These are phyloP conservation scores for Tragelaphus buxtoni DNA, from an alignment of 2,113 vertebrate genomes.

Conservation along the genomic window DNA sequence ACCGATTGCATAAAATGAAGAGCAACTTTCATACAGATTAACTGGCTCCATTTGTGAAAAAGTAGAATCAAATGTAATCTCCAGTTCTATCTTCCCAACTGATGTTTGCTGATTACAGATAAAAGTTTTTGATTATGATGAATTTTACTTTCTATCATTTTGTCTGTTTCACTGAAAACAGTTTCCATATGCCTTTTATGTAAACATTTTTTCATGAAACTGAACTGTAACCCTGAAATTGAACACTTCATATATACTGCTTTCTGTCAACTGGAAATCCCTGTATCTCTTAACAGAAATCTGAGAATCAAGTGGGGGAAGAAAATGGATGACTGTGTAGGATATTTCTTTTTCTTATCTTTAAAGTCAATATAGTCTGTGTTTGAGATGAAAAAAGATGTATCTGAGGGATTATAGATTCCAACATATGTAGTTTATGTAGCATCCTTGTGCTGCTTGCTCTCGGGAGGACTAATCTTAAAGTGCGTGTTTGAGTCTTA, in stretches of 20 bases:
- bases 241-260: fast-evolving
- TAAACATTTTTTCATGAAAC: neutral
- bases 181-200: neutral
- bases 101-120: neutral
- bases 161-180: neutral
- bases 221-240: neutral
- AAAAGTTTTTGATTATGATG: neutral
- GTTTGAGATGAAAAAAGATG: neutral
- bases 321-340: neutral
- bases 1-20: too few relatives aligned
- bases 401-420: neutral
- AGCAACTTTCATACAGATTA: too few relatives aligned
- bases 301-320: neutral
- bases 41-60: neutral
- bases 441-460: neutral
- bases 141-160: neutral
- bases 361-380: neutral
- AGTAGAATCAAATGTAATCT: neutral
- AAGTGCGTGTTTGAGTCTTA: neutral
- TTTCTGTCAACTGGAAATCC: neutral
- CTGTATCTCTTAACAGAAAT: neutral
- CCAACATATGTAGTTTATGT: neutral
- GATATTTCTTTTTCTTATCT: neutral
- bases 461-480: neutral
- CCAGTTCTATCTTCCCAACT: neutral